Base-by-base conservation (phyloP, 2,888 invertebrate genomes). In the Orthonevra nobilis region DNA sequence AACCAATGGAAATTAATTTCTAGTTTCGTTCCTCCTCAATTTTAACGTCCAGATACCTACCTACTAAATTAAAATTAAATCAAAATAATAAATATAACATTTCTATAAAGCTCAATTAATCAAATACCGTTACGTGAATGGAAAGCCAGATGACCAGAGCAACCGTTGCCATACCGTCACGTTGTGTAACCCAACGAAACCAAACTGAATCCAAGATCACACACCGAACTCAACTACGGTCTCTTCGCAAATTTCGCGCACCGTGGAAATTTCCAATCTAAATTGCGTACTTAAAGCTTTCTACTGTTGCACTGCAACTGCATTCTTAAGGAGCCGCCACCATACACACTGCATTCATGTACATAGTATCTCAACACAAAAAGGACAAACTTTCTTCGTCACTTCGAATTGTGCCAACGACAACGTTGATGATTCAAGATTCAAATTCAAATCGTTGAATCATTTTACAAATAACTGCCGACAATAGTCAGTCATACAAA, bases 371-470 rank as follows among this genome's bases (percentile, higher is more conserved):
- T 14, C 40, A 30, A 58, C 17, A 42, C 34, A 9, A 15, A 60
- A 64, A 72, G 44, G 44, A 70, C 34, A 60, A 77, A 66, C 60
- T 79, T 79, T 79, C 77, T 72, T 79, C 66, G 19, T 34, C 56
- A 20, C 9, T 70, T 28, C 58, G n/a, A n/a, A 44, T 54, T 56
- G 5, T 61, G 19, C 60, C 42, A 48, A 46, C 64, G 12, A n/a
- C n/a, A n/a, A n/a, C n/a, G 36, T 50, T 17, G 60, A 66, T 68
- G 73, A 79, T 54, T 72, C 72, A 54, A 79, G 48, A 26, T 79
- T 79, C 54, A 63, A 79, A 79, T 73, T 79, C 61, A 54, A 79
- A 61, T 66, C 60, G 73, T 79, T 79, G 73, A 73, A 61, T 79
- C 77, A 66, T 79, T 79, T 64, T 56, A 42, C 26, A 68, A 73